A percentile compares a stretch with the other conserved stretches of the same genome.
These are phyloP conservation scores for Microtus pennsylvanicus DNA, from an alignment of 2,113 vertebrate genomes.

Conservation along the genomic window DNA sequence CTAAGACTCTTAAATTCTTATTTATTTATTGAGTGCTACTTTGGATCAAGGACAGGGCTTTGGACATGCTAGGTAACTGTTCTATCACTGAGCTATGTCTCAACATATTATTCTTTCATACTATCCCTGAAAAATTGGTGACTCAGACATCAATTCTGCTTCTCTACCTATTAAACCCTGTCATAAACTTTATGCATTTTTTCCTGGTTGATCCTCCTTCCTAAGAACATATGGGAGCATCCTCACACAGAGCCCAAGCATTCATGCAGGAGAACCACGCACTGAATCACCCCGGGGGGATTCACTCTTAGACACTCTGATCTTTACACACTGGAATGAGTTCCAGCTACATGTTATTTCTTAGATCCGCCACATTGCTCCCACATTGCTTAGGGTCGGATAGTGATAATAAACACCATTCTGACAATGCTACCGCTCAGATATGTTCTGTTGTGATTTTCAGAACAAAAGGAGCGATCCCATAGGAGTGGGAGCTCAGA, in stretches of 20 bases:
- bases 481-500: conserved; percentile 63
- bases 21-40: background rate
- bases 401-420: conserved; percentile 81
- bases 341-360: conserved; percentile 76
- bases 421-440: conserved; percentile 77
- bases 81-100: background rate
- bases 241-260: background rate
- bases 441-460: conserved; percentile 79
- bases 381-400: background rate
- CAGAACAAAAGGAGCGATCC: conserved; percentile 79
- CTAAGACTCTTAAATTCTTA: background rate
- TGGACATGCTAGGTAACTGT: background rate
- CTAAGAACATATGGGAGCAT: accelerated
- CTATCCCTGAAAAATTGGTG: background rate
- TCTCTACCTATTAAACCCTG: background rate
- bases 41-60: background rate
- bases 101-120: background rate
- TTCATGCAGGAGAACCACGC: background rate
- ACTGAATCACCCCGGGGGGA: background rate
- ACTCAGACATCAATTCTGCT: background rate
- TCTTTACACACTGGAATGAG: conserved; percentile 70
- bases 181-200: background rate
- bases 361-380: conserved; percentile 71
- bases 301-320: conserved; percentile 24
- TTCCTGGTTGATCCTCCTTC: background rate